These are phyloP conservation scores for Epirrhoe alternata DNA, from an alignment of 2,888 invertebrate genomes.

Conservation along the genomic window DNA sequence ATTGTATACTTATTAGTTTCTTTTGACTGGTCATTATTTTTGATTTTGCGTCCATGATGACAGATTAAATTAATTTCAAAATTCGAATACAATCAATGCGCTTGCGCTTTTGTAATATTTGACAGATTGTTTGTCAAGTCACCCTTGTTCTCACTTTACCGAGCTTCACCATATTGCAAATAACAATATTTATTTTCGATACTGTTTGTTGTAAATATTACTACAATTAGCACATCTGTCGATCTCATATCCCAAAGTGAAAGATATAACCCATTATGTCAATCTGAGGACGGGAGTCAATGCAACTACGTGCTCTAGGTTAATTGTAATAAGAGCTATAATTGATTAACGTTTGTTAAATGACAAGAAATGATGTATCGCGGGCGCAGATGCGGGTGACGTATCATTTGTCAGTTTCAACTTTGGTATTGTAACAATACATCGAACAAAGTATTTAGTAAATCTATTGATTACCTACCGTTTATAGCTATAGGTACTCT, in stretches of 20 bases:
- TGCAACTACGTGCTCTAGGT: background rate
- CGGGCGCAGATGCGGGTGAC: constrained; percentile 37
- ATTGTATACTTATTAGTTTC: too few species aligned
- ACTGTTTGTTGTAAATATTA: constrained; percentile 38
- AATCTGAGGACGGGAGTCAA: background rate
- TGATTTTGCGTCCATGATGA: background rate
- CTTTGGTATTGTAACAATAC: background rate
- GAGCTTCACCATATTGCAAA: constrained; percentile 29
- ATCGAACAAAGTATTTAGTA: background rate
- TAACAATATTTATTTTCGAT: constrained; percentile 38
- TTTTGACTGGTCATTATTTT: background rate
- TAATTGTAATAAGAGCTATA: background rate
- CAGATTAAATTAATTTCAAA: constrained; percentile 4
- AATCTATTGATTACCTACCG: too few species aligned
- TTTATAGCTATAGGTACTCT: too few species aligned
- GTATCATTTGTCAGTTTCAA: constrained; percentile 27
- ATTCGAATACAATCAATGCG: background rate
- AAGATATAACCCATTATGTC: constrained; percentile 1
- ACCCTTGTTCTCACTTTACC: constrained; percentile 11
- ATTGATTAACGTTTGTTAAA: constrained; percentile 13
- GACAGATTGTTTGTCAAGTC: constrained; percentile 21
- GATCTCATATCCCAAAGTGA: constrained; percentile 10
- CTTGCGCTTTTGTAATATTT: constrained; percentile 19
- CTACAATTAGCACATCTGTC: constrained; percentile 40
- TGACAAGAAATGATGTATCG: constrained; percentile 33